Evolutionary conservation across 2,888 invertebrate species (phyloP).

Genomic region (Timema podura): DNA sequence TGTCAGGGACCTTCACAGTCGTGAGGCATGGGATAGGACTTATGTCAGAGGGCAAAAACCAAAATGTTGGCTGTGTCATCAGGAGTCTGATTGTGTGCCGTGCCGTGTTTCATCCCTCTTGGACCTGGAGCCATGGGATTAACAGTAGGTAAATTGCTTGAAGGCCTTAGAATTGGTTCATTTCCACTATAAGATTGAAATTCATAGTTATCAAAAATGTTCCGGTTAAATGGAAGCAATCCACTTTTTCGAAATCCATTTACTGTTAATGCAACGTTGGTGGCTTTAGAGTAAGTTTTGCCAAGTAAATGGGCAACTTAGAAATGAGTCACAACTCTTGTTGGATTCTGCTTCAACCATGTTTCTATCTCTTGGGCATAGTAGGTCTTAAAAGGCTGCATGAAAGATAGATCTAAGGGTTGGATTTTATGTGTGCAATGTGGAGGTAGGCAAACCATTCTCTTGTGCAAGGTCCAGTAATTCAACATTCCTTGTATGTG

Average conservation of each 20-base stretch:
- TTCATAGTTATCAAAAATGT: not conserved
- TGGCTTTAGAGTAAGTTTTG: conserved; percentile 2
- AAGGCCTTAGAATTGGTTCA: too few relatives aligned
- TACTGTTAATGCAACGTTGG: not conserved
- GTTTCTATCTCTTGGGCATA: not conserved
- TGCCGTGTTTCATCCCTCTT: too few relatives aligned
- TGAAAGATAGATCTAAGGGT: not conserved
- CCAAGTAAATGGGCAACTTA: not conserved
- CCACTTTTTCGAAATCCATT: conserved; percentile 6
- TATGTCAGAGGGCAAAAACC: too few relatives aligned
- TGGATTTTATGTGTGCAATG: conserved; percentile 13
- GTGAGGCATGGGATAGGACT: too few relatives aligned
- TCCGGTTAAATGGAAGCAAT: not conserved
- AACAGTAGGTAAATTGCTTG: too few relatives aligned
- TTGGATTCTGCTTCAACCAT: conserved; percentile 6
- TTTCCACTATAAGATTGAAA: not conserved
- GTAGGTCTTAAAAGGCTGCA: conserved; percentile 1
- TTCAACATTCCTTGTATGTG: conserved; percentile 27
- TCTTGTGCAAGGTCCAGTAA: conserved; percentile 4
- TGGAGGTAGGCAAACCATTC: conserved; percentile 14
- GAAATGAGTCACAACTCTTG: not conserved
- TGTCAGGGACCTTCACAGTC: too few relatives aligned
- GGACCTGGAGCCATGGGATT: too few relatives aligned
- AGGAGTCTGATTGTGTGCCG: too few relatives aligned
- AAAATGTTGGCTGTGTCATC: too few relatives aligned